Conservation (phyloP, 2,888 invertebrate genomes). For the Calameuta filiformis region DNA sequence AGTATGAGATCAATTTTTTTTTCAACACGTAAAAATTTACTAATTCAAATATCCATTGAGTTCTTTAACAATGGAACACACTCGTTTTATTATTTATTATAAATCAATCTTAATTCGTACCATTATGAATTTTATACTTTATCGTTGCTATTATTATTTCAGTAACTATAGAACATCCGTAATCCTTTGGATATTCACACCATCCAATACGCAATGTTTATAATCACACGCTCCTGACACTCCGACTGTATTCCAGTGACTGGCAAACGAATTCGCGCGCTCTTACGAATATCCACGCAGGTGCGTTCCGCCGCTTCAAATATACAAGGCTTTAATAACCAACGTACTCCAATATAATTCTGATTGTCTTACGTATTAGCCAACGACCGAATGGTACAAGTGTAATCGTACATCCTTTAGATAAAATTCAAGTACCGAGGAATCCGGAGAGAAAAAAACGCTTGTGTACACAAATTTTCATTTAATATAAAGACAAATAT, state of each 20-base stretch:
- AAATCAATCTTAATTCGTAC: background rate
- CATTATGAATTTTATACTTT: background rate
- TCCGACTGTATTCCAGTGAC: background rate
- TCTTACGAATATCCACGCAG: background rate
- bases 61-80: background rate
- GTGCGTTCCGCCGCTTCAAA: background rate
- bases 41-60: background rate
- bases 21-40: background rate
- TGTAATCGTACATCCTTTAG: background rate
- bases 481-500: too few relatives aligned
- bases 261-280: conserved; percentile 1
- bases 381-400: background rate
- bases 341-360: background rate
- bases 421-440: background rate
- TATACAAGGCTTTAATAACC: background rate
- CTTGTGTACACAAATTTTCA: background rate
- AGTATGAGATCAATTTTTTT: background rate
- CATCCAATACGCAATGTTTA: background rate
- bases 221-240: background rate
- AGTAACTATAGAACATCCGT: background rate
- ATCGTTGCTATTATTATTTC: background rate
- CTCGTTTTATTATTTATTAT: background rate
- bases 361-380: background rate
- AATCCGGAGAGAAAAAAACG: background rate
- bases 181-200: background rate